Conservation (phyloP, 1,140 invertebrate species). For the Macrocentrus cingulum region DNA sequence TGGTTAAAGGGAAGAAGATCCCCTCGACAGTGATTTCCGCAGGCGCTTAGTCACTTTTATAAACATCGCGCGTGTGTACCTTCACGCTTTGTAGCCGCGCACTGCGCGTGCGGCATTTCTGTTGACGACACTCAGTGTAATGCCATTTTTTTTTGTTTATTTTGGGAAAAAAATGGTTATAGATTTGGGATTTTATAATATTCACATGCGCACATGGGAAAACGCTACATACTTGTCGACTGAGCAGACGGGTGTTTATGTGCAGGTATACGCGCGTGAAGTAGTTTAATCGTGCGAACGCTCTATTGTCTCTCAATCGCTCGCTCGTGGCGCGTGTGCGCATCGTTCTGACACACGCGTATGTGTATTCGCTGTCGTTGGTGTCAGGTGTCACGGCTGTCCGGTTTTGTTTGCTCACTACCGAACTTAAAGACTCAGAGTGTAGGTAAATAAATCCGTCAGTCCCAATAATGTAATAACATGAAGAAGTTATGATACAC, state of each 20-base stretch:
- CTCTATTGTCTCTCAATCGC: slow-evolving; percentile 24
- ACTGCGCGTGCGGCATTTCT: slow-evolving; percentile 51
- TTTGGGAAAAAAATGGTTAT: too few species aligned
- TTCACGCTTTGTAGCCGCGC: slow-evolving; percentile 49
- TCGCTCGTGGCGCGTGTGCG: slow-evolving; percentile 11
- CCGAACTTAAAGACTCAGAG: neutral
- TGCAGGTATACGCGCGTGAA: slow-evolving; percentile 12
- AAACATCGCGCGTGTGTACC: slow-evolving; percentile 39
- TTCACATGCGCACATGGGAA: too few species aligned
- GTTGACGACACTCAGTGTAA: too few species aligned
- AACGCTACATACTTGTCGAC: too few species aligned
- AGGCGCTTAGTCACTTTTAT: slow-evolving; percentile 8
- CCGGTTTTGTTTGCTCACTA: slow-evolving; percentile 48
- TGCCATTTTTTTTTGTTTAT: too few species aligned
- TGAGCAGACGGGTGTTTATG: too few species aligned
- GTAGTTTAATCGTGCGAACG: slow-evolving; percentile 23
- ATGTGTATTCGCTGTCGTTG: slow-evolving; percentile 19
- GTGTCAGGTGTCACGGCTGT: slow-evolving; percentile 56
- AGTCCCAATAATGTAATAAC: too few species aligned
- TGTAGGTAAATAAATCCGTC: neutral
- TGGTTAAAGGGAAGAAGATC: neutral
- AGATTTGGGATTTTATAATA: too few species aligned
- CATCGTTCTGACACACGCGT: neutral
- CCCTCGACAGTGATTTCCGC: slow-evolving; percentile 4
- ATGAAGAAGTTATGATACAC: too few species aligned